Conservation (phyloP, 2,888 invertebrate species). For the Eilema depressum region DNA sequence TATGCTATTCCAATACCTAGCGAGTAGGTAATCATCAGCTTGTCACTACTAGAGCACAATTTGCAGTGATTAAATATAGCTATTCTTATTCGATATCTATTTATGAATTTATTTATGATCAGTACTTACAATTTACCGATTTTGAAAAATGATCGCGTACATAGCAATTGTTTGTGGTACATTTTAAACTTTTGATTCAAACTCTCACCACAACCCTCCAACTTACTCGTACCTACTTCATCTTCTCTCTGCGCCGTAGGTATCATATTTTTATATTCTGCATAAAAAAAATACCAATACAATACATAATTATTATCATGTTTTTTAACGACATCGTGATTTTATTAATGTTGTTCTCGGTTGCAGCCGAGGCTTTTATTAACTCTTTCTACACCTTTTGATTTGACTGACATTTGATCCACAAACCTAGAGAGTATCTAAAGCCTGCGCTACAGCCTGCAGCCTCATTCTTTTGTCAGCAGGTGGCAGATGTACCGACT, state of each 20-base stretch:
- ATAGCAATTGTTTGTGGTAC: background rate
- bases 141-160: background rate
- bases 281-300: too few relatives aligned
- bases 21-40: background rate
- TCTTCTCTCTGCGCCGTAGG: background rate
- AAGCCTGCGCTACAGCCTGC: too few relatives aligned
- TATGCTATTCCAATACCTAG: background rate
- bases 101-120: background rate
- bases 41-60: background rate
- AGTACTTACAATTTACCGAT: background rate
- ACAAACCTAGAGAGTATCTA: too few relatives aligned
- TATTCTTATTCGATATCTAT: background rate
- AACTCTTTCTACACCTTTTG: too few relatives aligned
- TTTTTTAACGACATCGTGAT: too few relatives aligned
- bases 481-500: too few relatives aligned
- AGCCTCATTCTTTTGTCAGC: too few relatives aligned
- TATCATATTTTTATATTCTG: too few relatives aligned
- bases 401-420: too few relatives aligned
- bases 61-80: background rate
- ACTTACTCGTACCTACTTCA: background rate
- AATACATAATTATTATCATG: too few relatives aligned
- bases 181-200: background rate
- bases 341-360: too few relatives aligned
- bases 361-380: too few relatives aligned
- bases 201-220: background rate